Evolutionary conservation across 2,797 vertebrate species (phyloP).

Genomic region (Nyctibius grandis): DNA sequence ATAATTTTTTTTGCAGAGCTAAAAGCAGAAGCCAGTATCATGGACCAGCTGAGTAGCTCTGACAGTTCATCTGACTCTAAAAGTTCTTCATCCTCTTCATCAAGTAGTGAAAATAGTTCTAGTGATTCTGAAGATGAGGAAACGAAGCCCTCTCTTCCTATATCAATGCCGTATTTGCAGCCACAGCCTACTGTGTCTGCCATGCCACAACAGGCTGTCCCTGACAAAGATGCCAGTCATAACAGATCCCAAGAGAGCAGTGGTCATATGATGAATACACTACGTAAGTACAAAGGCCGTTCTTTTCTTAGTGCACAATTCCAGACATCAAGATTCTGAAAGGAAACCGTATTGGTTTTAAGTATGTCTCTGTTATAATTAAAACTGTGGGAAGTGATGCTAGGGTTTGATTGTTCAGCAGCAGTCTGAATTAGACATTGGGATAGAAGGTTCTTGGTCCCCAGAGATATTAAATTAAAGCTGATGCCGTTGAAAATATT

Average conservation of each 20-base stretch:
- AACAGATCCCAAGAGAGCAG: constrained; percentile 76
- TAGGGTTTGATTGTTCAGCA: constrained; percentile 45
- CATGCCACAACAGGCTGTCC: constrained; percentile 72
- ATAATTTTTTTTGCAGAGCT: constrained; percentile 78
- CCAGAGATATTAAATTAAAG: constrained; percentile 44
- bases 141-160: constrained; percentile 52
- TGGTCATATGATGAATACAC: constrained; percentile 88
- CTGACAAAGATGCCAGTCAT: constrained; percentile 65
- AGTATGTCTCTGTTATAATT: constrained; percentile 56
- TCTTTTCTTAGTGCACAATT: constrained; percentile 50
- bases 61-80: constrained; percentile 92
- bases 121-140: constrained; percentile 88
- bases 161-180: constrained; percentile 51
- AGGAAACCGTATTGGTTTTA: constrained; percentile 60
- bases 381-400: constrained; percentile 50
- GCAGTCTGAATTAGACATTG: constrained; percentile 35
- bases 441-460: constrained; percentile 10
- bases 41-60: constrained; percentile 93
- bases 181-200: constrained; percentile 60
- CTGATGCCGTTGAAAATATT: constrained; percentile 25
- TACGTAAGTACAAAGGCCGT: constrained; percentile 83
- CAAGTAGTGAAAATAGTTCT: constrained; percentile 87
- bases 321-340: constrained; percentile 44
- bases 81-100: constrained; percentile 91
- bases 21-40: constrained; percentile 91